Evolutionary conservation across 92 coral and sea anemone species (phyloP), one percentile per base, ranked within the genome.

Genomic region (Porites lobata): DNA sequence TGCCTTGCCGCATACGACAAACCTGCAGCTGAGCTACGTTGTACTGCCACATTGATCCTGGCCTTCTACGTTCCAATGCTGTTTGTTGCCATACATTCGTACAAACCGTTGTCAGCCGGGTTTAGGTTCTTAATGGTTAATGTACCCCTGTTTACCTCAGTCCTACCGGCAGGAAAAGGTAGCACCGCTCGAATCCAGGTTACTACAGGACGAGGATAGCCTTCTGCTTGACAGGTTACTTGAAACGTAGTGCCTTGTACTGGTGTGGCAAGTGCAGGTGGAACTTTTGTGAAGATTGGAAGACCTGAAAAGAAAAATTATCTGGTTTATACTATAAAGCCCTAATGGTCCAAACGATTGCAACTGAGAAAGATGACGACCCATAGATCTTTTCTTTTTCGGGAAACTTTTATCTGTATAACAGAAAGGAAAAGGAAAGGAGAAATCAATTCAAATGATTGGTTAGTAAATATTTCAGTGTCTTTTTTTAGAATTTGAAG

Each of bases 61-160:
- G 56, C 14, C 57, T 62, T 77, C 69, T 58, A 58, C 43, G 81
- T 58, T 50, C 81, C 81, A 50, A 77, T 24, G 68, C 76, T 69
- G 24, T 79, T 79, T 9, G 61, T 79, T 9, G 84, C 84, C n/a
- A 43, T 43, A 50, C 84, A 79, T 19, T 79, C 73, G 43, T 79
- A 79, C 62, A 64, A 1, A 11, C 84, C 84, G 15, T 69, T 50
- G 84, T 79, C 84, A 19, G 61, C 84, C 64, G 38, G 84, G 1
- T 29, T 18, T 38, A 79, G 7, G 61, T 65, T 32, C 47, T 22
- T 79, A 4, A 79, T 79, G 11, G 84, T 79, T 8, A 79, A 73
- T 19, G 11, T 79, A 9, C 84, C 62, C 7, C 9, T 59, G 0
- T 11, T 64, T 4, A 47, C 5, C 8, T 21, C 72, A 79, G 83